Base-by-base conservation (phyloP, 2,888 invertebrate genomes). In the Antheraea yamamai region DNA sequence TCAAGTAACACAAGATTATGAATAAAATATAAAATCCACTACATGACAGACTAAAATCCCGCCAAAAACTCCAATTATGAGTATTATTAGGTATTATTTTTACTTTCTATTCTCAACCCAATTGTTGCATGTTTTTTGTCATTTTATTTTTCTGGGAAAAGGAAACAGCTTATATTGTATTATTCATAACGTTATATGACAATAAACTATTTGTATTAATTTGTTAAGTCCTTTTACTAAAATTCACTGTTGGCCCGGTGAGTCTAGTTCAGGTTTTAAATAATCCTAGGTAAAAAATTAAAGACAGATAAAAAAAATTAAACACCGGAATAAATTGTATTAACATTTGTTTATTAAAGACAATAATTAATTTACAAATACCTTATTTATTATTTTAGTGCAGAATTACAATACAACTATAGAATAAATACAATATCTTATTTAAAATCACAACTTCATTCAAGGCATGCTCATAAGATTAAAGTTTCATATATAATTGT, bases 361-460 rank as follows among this genome's bases (percentile, higher is more conserved):
- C 90, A 89, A 89, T 84, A 81, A 83, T 84, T 87, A 88, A 84
- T 87, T 84, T 88, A 91, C 88, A 90, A 88, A 87, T 83, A 84
- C 82, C 87, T 87, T 87, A 88, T 23, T 81, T 75, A 77, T 79
- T 79, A 78, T 55, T 74, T 75, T 82, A 86, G 76, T 76, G 75
- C 81, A 81, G 84, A 78, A 86, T 76, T 79, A 76, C 80, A 85
- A 81, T 81, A 83, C 83, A 84, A 81, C 81, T 85, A 84, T 85
- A 79, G 79, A 87, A 92, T 91, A 91, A 91, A 91, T 92, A 88
- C 83, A 86, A 79, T 85, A 82, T 84, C 80, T 81, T 77, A 81
- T 83, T 80, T 83, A 81, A 84, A 88, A 91, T 92, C 92, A 92
- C 91, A 92, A 88, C 86, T 82, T 86, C 80, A 82, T 87, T 83